A percentile compares a stretch with the other conserved stretches of the same genome.
Evolutionary conservation across 2,113 vertebrate genomes (phyloP).

Genomic region (Channa argus): DNA sequence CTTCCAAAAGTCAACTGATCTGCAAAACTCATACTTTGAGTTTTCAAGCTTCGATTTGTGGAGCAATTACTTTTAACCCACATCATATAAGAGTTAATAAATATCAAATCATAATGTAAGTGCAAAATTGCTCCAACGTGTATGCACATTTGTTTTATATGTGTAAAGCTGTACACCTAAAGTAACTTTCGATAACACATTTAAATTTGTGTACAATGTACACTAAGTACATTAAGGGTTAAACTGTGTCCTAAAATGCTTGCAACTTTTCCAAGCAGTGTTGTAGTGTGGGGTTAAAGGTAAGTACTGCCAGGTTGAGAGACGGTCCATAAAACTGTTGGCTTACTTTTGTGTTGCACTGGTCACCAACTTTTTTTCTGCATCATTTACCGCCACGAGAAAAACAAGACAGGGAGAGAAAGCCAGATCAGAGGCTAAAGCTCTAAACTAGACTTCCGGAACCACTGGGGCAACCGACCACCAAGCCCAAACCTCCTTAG

Average conservation of each 20-base stretch:
- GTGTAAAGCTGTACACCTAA: too few relatives aligned
- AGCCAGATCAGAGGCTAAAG: constrained; percentile 19
- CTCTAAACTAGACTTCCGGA: neutral
- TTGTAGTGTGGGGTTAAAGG: neutral
- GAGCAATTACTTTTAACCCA: neutral
- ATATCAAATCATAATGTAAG: too few relatives aligned
- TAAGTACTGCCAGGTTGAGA: too few relatives aligned
- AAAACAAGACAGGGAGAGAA: constrained; percentile 7
- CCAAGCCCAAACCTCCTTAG: neutral
- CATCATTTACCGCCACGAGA: constrained; percentile 21
- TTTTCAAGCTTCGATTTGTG: too few relatives aligned
- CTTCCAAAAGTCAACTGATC: constrained; percentile 18
- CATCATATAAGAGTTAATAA: too few relatives aligned
- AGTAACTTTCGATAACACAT: too few relatives aligned
- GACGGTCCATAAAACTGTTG: constrained; percentile 59
- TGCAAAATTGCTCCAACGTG: too few relatives aligned
- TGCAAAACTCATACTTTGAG: neutral
- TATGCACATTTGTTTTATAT: too few relatives aligned
- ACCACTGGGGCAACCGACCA: neutral
- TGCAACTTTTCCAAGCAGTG: neutral
- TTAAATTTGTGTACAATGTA: too few relatives aligned
- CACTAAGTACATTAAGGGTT: too few relatives aligned
- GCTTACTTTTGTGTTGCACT: constrained; percentile 42
- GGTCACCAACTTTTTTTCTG: constrained; percentile 42
- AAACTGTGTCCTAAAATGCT: neutral